Base-by-base conservation (phyloP, 2,797 vertebrate genomes). In the Anomalospiza imberbis region DNA sequence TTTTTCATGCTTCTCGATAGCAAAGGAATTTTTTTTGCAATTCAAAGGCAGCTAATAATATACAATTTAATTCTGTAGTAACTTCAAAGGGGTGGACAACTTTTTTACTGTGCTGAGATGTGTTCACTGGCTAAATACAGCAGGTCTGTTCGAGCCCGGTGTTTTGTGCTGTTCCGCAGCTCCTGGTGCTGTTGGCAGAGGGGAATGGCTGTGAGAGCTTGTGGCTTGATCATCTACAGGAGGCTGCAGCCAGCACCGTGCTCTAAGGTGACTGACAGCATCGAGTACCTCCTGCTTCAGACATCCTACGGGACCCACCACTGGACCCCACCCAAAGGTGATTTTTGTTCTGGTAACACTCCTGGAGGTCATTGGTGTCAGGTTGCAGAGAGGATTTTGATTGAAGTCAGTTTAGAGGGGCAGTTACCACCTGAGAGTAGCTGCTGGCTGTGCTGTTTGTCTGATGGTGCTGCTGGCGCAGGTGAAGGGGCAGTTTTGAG, bases 271-370 rank as follows among this genome's bases (percentile, higher is more conserved):
- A 91, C 96, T n/a, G 97, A 97, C 29, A 88, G 94, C 73, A 98
- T 99, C 2, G 98, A 99, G 89, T 99, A 98, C 93, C 98, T 99
- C 16, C 98, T 99, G 21, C 96, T 99, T 54, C 99, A 99, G 97
- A 99, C 99, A 0, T 99, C 99, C 9, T 98, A 99, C 6, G 99
- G 99, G 50, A 93, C 96, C 44, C 98, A 99, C 93, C 99, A 99
- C 97, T 99, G 99, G 99, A 99, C 99, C 28, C 99, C 99, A 24
- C 99, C 99, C 38, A 99, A 99, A 99, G 99, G 99, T 99, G 68
- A 29, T 40, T 40, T 57, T 53, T 86, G 13, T 55, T 72, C 54
- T 82, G 17, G 3, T 65, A 29, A n/a, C 15, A 7, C 13, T 3
- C 36, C 29, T 57, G 14, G 38, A 5, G 6, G 24, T 24, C 10